A percentile compares a stretch with the other conserved stretches of the same genome.
These are phyloP conservation scores for Lochmaea crataegi DNA, from an alignment of 2,888 invertebrate species.

Conservation along the genomic window DNA sequence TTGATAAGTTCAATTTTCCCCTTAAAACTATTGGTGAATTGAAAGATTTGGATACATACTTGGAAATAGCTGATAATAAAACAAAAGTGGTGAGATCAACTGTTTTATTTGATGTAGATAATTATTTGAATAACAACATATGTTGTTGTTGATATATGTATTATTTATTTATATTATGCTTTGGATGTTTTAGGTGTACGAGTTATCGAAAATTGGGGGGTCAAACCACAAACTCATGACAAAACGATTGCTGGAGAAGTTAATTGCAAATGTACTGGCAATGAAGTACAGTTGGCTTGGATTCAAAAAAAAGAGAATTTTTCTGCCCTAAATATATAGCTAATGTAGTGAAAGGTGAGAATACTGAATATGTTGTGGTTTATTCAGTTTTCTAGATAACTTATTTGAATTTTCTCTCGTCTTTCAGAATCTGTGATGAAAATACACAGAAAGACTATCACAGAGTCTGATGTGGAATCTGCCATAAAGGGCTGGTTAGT, in stretches of 20 bases:
- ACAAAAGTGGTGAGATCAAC: too few species aligned
- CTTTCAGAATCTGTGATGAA: conserved; percentile 19
- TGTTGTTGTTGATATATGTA: too few species aligned
- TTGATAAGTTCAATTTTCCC: neutral
- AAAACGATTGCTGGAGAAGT: conserved; percentile 1
- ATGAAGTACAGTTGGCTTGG: conserved; percentile 6
- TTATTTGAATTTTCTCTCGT: neutral
- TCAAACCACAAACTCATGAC: conserved; percentile 5
- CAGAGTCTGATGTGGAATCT: conserved; percentile 23
- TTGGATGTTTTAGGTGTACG: conserved; percentile 2
- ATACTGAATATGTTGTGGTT: too few species aligned
- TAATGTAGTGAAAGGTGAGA: too few species aligned
- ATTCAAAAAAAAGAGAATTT: conserved; percentile 1
- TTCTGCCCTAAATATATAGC: conserved; percentile 4
- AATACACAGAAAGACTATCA: conserved; percentile 15
- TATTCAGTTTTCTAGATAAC: too few species aligned
- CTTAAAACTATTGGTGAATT: conserved; percentile 4
- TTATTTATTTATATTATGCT: neutral
- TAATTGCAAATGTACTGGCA: conserved; percentile 6
- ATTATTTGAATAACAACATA: too few species aligned
- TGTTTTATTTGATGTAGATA: too few species aligned
- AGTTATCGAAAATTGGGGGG: neutral
- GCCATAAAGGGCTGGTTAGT: conserved; percentile 15
- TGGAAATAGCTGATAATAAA: too few species aligned
- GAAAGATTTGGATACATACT: neutral